Evolutionary conservation across 2,888 invertebrate genomes (phyloP), one percentile per base, ranked within the genome.

Genomic region (Antitype chi): DNA sequence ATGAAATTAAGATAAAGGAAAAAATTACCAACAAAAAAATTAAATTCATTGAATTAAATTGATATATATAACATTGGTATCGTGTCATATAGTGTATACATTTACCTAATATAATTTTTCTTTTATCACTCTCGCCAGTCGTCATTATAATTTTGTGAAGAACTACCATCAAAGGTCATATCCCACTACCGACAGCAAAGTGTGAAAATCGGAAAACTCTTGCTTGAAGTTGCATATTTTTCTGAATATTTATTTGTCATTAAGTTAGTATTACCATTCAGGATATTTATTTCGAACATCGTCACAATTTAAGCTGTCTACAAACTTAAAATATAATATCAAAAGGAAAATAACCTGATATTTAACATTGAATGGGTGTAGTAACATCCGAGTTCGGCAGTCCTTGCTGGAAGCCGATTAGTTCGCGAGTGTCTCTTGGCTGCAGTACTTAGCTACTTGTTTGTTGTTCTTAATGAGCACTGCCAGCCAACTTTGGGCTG

Each of bases 401-500:
- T 86, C 75, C 87, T 82, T 88, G 83, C 82, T 89, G 90, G 91
- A 95, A 96, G 96, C 95, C 95, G 96, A 96, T 96, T 96, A 96
- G 93, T 94, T 94, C 90, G 89, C 90, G 90, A 90, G 90, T 88
- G 89, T 89, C 89, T 92, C 93, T 91, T 91, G 88, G 88, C 90
- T 91, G 81, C 88, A 88, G 94, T 95, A 95, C 96, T 95, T 95
- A 95, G 93, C 89, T 92, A 92, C 93, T 95, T 96, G 96, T 96
- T 96, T 95, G 96, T 94, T 95, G 95, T 95, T 95, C 94, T 94
- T 96, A 96, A 96, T 95, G 96, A 96, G 96, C 94, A 94, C 88
- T 91, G 94, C 92, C 94, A 95, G 94, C 94, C 94, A 94, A 96
- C 93, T 96, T 94, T 89, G 93, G 93, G 90, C 93, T 94, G 95